A percentile compares a stretch with the other conserved stretches of the same genome.
Conservation (phyloP, 2,797 vertebrate species). For the Neomorphus geoffroyi region DNA sequence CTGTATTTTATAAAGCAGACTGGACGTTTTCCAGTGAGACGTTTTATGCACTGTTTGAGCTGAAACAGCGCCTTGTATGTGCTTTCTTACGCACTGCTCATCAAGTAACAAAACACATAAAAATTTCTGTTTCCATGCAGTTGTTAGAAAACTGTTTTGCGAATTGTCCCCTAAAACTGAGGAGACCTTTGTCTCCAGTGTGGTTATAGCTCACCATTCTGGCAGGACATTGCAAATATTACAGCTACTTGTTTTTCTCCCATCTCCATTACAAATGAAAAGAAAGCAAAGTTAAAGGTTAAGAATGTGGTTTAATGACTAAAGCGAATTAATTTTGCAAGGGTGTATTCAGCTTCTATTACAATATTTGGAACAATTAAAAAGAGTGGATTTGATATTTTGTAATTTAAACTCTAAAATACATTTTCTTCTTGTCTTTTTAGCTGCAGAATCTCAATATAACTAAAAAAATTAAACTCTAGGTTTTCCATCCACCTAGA, state of each 20-base stretch:
- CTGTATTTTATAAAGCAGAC: not conserved
- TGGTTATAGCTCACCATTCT: not conserved
- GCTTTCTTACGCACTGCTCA: not conserved
- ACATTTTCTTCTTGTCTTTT: not conserved
- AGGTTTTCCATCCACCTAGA: not conserved
- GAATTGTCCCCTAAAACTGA: not conserved
- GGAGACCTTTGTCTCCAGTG: not conserved
- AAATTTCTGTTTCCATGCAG: not conserved
- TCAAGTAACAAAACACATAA: not conserved
- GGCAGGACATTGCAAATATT: not conserved
- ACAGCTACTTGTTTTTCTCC: not conserved
- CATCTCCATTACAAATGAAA: not conserved
- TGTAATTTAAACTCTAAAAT: not conserved
- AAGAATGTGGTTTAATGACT: not conserved
- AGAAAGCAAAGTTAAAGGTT: slow-evolving; percentile 14
- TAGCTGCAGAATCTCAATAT: not conserved
- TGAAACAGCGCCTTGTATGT: not conserved
- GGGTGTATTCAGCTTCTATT: not conserved
- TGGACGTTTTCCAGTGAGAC: not conserved
- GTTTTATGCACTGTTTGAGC: not conserved
- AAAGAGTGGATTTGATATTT: not conserved
- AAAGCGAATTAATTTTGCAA: not conserved
- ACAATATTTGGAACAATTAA: not conserved
- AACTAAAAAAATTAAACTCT: not conserved
- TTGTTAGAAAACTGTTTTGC: not conserved